Conservation (phyloP, 2,113 vertebrate species). For the Lagopus muta region DNA sequence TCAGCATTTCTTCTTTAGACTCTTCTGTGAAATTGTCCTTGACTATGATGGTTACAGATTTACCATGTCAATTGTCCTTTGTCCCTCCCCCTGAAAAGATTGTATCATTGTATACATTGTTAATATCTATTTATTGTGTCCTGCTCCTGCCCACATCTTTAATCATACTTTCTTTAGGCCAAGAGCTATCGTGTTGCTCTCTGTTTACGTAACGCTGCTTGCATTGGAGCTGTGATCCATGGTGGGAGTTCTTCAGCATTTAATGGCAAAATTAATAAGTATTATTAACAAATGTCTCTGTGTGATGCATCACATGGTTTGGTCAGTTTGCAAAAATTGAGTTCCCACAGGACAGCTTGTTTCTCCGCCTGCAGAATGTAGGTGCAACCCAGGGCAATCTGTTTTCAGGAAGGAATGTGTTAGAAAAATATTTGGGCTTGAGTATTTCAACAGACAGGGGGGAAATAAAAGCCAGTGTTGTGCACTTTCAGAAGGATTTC, state of each 20-base stretch:
- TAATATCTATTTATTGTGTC: background rate
- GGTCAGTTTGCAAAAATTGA: background rate
- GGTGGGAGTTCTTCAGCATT: background rate
- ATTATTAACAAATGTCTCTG: background rate
- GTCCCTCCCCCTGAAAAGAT: background rate
- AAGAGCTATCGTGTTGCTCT: background rate
- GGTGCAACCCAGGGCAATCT: background rate
- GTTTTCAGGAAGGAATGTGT: background rate
- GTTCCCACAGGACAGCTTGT: background rate
- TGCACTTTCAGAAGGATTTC: constrained; percentile 46
- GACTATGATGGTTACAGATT: background rate
- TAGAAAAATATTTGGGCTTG: constrained; percentile 26
- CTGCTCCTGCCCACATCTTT: background rate
- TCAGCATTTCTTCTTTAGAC: background rate
- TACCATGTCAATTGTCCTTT: background rate
- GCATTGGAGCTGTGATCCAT: background rate
- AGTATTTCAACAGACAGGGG: constrained; percentile 11
- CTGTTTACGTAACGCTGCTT: background rate
- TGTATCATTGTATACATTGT: background rate
- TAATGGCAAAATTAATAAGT: background rate
- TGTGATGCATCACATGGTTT: background rate
- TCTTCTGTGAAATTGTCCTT: background rate
- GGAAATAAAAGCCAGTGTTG: background rate
- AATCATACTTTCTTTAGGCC: background rate
- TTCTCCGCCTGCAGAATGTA: background rate